Percentiles rank a stretch among this genome's conserved stretches.
Evolutionary conservation across 2,113 vertebrate genomes (phyloP).

Genomic region (Brevimyrus niger): DNA sequence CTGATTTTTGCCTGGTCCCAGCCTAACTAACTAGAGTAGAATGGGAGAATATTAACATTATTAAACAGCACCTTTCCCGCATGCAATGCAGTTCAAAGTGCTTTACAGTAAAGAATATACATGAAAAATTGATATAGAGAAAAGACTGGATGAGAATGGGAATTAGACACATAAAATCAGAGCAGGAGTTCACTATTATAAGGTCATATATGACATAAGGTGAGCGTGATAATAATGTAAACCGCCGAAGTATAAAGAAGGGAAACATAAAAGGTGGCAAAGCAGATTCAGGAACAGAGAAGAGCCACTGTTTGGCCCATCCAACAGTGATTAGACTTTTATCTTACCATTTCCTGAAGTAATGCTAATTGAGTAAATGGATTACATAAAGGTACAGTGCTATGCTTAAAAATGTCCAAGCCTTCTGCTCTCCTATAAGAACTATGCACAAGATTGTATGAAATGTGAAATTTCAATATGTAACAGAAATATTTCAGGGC

Average conservation of each 20-base stretch:
- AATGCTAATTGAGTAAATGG: background rate
- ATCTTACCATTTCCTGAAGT: background rate
- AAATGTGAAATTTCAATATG: background rate
- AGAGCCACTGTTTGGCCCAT: background rate
- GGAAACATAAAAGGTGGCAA: background rate
- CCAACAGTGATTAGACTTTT: background rate
- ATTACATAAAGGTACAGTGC: background rate
- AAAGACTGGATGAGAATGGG: background rate
- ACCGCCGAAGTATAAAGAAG: constrained; percentile 9
- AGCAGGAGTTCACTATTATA: constrained; percentile 41
- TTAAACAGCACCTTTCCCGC: background rate
- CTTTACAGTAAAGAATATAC: background rate
- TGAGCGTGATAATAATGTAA: constrained; percentile 23
- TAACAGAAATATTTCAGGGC: background rate
- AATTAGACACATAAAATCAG: background rate
- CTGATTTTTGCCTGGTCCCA: background rate
- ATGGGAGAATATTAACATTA: background rate
- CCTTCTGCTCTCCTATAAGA: background rate
- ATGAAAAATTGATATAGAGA: background rate
- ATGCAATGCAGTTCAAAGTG: background rate
- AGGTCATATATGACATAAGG: constrained; percentile 20
- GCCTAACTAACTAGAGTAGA: background rate
- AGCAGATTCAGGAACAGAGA: constrained; percentile 39
- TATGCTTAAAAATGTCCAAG: background rate
- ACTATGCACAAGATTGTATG: background rate